Percentiles rank a stretch among this genome's conserved stretches.
Evolutionary conservation across 2,113 vertebrate species (phyloP).

Genomic region (Etheostoma cragini): DNA sequence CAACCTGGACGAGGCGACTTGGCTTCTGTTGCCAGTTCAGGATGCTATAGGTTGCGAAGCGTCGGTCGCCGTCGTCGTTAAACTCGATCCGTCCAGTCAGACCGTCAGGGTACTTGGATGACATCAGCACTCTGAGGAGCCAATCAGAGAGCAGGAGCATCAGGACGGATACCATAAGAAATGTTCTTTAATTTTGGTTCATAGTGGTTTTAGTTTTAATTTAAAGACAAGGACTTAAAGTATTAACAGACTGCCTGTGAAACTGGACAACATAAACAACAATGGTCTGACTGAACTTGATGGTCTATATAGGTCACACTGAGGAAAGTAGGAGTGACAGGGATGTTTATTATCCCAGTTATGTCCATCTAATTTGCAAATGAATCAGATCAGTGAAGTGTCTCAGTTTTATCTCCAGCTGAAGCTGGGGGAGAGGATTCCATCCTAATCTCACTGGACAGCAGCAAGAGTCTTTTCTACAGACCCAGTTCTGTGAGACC

Average conservation of each 20-base stretch:
- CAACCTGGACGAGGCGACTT: slow-evolving; percentile 93
- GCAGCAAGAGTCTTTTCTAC: background rate
- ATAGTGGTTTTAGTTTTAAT: background rate
- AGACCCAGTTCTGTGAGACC: too few relatives aligned
- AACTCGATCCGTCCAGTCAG: slow-evolving; percentile 96
- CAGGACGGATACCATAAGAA: too few relatives aligned
- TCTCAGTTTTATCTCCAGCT: slow-evolving; percentile 4
- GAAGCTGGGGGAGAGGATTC: slow-evolving; percentile 2
- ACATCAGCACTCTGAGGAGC: slow-evolving; percentile 92
- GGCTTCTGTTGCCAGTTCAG: slow-evolving; percentile 94
- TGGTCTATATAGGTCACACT: slow-evolving; percentile 7
- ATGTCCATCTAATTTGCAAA: slow-evolving; percentile 18
- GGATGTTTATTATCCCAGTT: slow-evolving; percentile 20
- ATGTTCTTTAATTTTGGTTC: background rate
- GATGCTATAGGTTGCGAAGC: slow-evolving; percentile 97
- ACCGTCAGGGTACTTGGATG: slow-evolving; percentile 94
- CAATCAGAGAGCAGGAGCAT: slow-evolving; percentile 41
- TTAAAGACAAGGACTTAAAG: background rate
- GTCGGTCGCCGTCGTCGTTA: slow-evolving; percentile 96
- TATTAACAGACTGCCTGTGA: background rate
- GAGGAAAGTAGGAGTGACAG: slow-evolving; percentile 2
- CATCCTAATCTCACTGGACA: background rate
- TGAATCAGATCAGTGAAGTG: slow-evolving; percentile 29
- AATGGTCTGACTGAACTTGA: slow-evolving; percentile 6
- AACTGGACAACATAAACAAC: background rate